These are phyloP conservation scores for Kryphioiulus occultus DNA, from an alignment of 2,888 invertebrate species.

Conservation along the genomic window DNA sequence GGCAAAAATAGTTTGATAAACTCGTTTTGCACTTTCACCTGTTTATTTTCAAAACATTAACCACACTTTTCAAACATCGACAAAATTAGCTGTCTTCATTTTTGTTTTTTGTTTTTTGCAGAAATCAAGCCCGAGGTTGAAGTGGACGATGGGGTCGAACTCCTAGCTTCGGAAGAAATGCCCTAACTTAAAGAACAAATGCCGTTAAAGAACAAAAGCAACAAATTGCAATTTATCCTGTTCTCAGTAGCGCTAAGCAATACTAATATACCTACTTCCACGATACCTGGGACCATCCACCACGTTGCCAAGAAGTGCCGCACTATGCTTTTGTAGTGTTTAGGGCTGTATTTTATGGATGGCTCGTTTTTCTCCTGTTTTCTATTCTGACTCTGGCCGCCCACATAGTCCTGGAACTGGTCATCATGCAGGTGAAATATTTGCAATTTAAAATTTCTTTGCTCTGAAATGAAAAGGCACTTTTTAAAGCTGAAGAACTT, in stretches of 20 bases:
- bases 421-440: too few species aligned
- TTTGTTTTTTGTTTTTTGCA: not conserved
- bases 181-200: not conserved
- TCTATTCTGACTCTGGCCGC: not conserved
- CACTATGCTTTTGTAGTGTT: not conserved
- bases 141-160: not conserved
- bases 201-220: not conserved
- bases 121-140: not conserved
- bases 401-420: not conserved
- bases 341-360: not conserved
- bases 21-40: too few species aligned
- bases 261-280: not conserved
- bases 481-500: too few species aligned
- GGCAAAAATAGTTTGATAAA: too few species aligned
- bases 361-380: not conserved
- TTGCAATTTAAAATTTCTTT: too few species aligned
- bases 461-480: too few species aligned
- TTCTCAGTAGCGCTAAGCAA: not conserved
- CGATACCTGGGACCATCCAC: slow-evolving; percentile 5
- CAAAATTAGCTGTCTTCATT: too few species aligned
- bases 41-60: too few species aligned
- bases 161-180: not conserved
- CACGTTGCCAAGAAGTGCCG: not conserved
- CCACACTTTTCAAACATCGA: not conserved
- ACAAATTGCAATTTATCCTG: not conserved